Evolutionary conservation across 2,113 vertebrate species (phyloP).

Genomic region (Festucalex cinctus): DNA sequence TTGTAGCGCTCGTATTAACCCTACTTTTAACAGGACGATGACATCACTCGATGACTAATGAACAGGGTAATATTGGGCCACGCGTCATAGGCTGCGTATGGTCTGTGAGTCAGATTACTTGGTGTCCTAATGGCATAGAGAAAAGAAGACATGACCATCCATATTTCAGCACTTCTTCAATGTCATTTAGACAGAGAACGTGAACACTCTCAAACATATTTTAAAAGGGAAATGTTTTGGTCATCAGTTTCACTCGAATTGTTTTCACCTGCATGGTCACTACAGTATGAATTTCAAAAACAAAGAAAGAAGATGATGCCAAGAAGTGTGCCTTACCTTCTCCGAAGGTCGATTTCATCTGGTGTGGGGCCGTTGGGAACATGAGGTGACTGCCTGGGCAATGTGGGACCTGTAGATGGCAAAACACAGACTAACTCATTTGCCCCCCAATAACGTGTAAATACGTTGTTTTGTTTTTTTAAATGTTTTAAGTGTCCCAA

Average conservation of each 20-base stretch:
- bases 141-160: no score
- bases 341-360: slow-evolving; percentile 93
- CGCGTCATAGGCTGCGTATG: not conserved
- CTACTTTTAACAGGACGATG: not conserved
- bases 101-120: not conserved
- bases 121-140: not conserved
- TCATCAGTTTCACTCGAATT: not conserved
- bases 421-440: slow-evolving; percentile 39
- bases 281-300: not conserved
- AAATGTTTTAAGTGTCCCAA: no score
- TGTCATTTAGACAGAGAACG: no score
- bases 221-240: no score
- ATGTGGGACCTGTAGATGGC: slow-evolving; percentile 79
- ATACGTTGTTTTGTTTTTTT: no score
- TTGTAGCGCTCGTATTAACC: not conserved
- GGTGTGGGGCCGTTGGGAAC: slow-evolving; percentile 93
- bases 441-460: no score
- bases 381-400: slow-evolving; percentile 89
- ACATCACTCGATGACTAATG: not conserved
- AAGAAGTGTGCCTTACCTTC: slow-evolving; percentile 74
- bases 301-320: not conserved
- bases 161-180: no score
- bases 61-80: not conserved
- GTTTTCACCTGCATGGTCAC: no score
- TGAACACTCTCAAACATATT: no score